A percentile compares a stretch with the other conserved stretches of the same genome.
Evolutionary conservation across 1,140 invertebrate species (phyloP).

Genomic region (Hermetia illucens): DNA sequence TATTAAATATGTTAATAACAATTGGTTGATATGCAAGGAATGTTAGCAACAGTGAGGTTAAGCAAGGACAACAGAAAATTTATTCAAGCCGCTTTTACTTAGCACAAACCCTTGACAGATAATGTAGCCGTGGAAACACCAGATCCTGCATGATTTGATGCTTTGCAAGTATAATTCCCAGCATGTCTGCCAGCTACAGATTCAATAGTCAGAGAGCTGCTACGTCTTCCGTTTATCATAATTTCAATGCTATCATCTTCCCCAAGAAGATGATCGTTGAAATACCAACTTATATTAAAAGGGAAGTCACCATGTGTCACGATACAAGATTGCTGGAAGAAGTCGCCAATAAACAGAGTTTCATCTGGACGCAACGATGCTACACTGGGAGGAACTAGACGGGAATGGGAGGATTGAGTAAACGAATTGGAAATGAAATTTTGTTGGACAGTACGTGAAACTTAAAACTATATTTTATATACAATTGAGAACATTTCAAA

Average conservation of each 20-base stretch:
- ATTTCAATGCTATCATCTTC: slow-evolving; percentile 26
- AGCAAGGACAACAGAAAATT: too few species aligned
- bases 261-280: slow-evolving; percentile 43
- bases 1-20: slow-evolving; percentile 39
- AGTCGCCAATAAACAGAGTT: slow-evolving; percentile 61
- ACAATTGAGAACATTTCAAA: slow-evolving; percentile 19
- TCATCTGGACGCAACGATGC: slow-evolving; percentile 44
- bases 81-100: too few species aligned
- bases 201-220: slow-evolving; percentile 61
- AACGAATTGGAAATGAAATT: slow-evolving; percentile 1
- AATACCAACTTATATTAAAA: slow-evolving; percentile 60
- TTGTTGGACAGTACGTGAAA: too few species aligned
- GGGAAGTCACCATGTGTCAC: slow-evolving; percentile 67
- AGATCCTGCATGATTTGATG: slow-evolving; percentile 60
- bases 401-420: not conserved
- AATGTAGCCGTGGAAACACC: slow-evolving; percentile 37
- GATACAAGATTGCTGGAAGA: slow-evolving; percentile 58
- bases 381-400: slow-evolving; percentile 63
- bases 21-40: slow-evolving; percentile 34
- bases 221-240: slow-evolving; percentile 30
- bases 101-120: slow-evolving; percentile 40
- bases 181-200: slow-evolving; percentile 48
- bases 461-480: slow-evolving; percentile 2
- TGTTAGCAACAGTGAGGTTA: slow-evolving; percentile 34
- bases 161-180: slow-evolving; percentile 53